phyloP scores from a whole-genome alignment of 1,140 invertebrate genomes.

The Neodiprion lecontei region DNA sequence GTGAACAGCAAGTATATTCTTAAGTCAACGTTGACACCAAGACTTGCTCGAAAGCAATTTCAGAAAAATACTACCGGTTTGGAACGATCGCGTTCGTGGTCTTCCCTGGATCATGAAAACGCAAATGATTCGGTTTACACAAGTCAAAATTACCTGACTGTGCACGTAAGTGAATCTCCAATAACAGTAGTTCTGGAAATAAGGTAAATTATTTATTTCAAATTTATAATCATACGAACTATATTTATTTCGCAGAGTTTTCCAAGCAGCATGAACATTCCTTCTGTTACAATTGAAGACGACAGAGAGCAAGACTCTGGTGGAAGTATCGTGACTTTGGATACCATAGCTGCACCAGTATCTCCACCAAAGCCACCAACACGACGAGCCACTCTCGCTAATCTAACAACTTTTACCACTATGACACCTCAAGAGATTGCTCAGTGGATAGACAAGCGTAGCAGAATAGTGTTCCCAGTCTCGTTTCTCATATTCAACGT shows the following conservation, averaged over 20 bases:
- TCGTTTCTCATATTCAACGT: conserved; percentile 83
- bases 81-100: conserved; percentile 74
- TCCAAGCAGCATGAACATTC: conserved; percentile 68
- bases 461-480: conserved; percentile 78
- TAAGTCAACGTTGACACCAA: conserved; percentile 81
- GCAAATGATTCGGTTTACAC: conserved; percentile 57
- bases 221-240: conserved; percentile 41
- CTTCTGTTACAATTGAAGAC: conserved; percentile 70
- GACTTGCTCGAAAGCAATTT: conserved; percentile 72
- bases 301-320: conserved; percentile 63
- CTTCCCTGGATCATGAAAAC: conserved; percentile 67
- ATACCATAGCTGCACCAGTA: conserved; percentile 46
- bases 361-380: conserved; percentile 51
- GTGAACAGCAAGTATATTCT: conserved; percentile 84
- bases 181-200: background rate
- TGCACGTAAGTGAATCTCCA: conserved; percentile 66
- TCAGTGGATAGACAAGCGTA: conserved; percentile 84
- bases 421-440: conserved; percentile 88
- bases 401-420: conserved; percentile 71
- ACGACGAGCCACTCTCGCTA: conserved; percentile 51
- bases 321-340: conserved; percentile 52
- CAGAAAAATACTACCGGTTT: conserved; percentile 68
- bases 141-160: conserved; percentile 74
- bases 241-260: conserved; percentile 66
- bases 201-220: background rate